These are phyloP conservation scores for Cyprichromis sp. DNA, from an alignment of 2,113 vertebrate species.

Conservation along the genomic window DNA sequence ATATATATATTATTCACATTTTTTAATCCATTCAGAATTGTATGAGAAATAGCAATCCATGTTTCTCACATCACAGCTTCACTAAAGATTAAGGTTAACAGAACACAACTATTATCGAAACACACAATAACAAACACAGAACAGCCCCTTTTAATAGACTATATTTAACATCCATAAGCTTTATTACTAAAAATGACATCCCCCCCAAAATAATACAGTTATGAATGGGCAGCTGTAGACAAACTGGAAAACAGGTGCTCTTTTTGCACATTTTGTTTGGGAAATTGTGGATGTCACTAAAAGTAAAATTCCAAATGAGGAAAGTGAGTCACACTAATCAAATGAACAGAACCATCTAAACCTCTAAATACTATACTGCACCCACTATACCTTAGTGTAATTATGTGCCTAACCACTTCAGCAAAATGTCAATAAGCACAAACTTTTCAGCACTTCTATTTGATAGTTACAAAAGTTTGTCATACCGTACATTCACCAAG, in stretches of 20 bases:
- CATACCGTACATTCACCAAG: not conserved
- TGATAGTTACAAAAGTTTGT: not conserved
- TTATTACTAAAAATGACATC: not conserved
- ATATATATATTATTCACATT: not conserved
- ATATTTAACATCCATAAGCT: not conserved
- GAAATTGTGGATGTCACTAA: not conserved
- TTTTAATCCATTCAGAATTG: not conserved
- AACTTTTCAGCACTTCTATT: not conserved
- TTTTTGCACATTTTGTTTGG: not conserved
- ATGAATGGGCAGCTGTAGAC: not conserved
- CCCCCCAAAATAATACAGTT: not conserved
- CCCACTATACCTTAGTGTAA: not conserved
- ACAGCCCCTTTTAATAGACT: not conserved
- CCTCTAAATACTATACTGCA: not conserved
- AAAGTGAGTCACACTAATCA: not conserved
- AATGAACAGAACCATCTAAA: not conserved
- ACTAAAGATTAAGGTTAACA: not conserved
- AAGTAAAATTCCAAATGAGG: not conserved
- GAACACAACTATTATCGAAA: not conserved
- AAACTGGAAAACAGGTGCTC: not conserved
- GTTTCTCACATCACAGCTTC: not conserved
- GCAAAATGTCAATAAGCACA: not conserved
- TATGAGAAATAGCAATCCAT: not conserved
- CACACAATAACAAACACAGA: not conserved
- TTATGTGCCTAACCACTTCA: not conserved